Evolutionary conservation across 2,113 vertebrate genomes (phyloP).

Genomic region (Psammodynastes pulverulentus): DNA sequence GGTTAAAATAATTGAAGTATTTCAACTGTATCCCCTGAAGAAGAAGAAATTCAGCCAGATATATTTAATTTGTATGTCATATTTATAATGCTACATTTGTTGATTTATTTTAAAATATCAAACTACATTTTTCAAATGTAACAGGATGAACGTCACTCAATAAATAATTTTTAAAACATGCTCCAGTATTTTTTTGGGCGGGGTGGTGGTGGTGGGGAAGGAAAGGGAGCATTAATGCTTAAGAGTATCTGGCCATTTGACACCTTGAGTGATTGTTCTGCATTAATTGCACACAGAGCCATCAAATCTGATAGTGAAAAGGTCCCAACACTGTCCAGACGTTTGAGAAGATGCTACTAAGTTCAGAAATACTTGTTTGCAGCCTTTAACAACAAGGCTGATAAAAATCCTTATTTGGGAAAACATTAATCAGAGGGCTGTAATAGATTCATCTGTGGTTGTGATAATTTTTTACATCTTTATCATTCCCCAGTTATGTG

Average conservation of each 20-base stretch:
- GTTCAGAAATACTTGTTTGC: background rate
- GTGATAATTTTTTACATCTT: conserved; percentile 34
- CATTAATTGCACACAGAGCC: background rate
- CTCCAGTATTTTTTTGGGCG: background rate
- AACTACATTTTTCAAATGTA: background rate
- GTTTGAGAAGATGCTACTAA: background rate
- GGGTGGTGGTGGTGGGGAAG: background rate
- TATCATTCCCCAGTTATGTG: conserved; percentile 22
- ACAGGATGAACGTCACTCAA: background rate
- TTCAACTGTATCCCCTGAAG: background rate
- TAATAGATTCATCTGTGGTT: background rate
- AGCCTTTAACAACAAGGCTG: background rate
- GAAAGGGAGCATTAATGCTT: background rate
- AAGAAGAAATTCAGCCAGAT: background rate
- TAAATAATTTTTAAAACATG: background rate
- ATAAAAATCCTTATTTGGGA: conserved; percentile 21
- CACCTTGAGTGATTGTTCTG: conserved; percentile 3
- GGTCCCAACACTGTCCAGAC: background rate
- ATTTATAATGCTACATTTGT: background rate
- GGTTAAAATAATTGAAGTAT: background rate
- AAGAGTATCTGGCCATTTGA: background rate
- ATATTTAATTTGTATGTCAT: background rate
- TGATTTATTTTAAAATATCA: background rate
- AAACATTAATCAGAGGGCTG: background rate
- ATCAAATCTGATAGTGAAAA: background rate